Evolutionary conservation across 2,888 invertebrate species (phyloP), one percentile per base, ranked within the genome.

Genomic region (Macrostomum cliftonense): DNA sequence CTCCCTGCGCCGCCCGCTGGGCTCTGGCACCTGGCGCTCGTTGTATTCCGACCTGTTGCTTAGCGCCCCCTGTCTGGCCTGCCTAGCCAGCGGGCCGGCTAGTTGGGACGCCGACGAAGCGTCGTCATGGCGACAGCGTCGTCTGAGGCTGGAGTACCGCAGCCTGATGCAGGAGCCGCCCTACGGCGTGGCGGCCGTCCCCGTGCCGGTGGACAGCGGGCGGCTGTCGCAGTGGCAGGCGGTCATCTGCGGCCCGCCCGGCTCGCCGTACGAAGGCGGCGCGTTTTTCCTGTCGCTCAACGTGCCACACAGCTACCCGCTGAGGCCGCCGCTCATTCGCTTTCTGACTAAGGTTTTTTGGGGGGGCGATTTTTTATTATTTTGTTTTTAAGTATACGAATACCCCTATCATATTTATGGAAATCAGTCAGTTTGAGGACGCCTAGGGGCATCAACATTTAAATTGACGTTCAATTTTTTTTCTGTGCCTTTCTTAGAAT

Each of bases 241-340:
- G 1, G 81, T 82, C 48, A 83, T 91, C 60, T 79, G 82, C 20
- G 91, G 89, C 0, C 89, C 91, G 11, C 79, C 79, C 36, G 86
- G 85, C 37, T 87, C 86, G 65, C 87, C 89, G 0, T 91, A 89
- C 63, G 88, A 89, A 68, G 89, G 89, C 14, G 89, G 89, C 9
- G 75, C 84, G 51, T 91, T 91, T 71, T 86, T 82, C 64, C 75
- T 91, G 7, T 86, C 85, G 66, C 77, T 91, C 52, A 84, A 85
- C 71, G 83, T 88, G 58, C 86, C 87, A 12, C 62, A 68, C 49
- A 68, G 67, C 57, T 88, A 89, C 73, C 89, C 91, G 1, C 80
- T 91, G 80, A 77, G 78, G 57, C 89, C 91, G 14, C 89, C 91
- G 0, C 79, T 82, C 50, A 87, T 89, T 1, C 76, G 87, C 17